A percentile compares a stretch with the other conserved stretches of the same genome.
Evolutionary conservation across 2,797 vertebrate genomes (phyloP).

Genomic region (Nannoperca obscura): DNA sequence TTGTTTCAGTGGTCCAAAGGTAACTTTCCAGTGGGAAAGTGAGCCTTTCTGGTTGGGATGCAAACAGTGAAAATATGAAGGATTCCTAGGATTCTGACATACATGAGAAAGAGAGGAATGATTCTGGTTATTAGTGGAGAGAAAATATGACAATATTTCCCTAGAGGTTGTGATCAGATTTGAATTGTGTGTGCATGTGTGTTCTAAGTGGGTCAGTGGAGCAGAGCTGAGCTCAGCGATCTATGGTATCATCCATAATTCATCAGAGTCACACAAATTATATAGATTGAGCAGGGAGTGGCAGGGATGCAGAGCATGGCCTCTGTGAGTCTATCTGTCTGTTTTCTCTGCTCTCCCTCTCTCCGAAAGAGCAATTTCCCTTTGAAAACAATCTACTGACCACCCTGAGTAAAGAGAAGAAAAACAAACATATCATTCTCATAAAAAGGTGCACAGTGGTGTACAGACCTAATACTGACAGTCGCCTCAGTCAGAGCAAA

Average conservation of each 20-base stretch:
- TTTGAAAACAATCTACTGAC: constrained; percentile 57
- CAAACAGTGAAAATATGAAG: constrained; percentile 6
- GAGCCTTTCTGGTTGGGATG: constrained; percentile 8
- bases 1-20: neutral
- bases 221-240: constrained; percentile 78
- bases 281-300: constrained; percentile 72
- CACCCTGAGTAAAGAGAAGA: constrained; percentile 15
- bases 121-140: constrained; percentile 46
- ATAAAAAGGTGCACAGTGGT: constrained; percentile 21
- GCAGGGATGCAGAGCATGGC: constrained; percentile 59
- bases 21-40: neutral
- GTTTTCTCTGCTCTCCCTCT: constrained; percentile 26
- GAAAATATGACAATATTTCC: constrained; percentile 63
- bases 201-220: constrained; percentile 81
- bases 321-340: constrained; percentile 39
- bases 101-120: constrained; percentile 33
- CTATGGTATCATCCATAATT: constrained; percentile 83
- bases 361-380: constrained; percentile 62
- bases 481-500: neutral
- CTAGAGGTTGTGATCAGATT: constrained; percentile 61
- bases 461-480: constrained; percentile 11
- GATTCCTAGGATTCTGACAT: constrained; percentile 43
- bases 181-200: constrained; percentile 61
- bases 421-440: constrained; percentile 37
- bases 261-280: constrained; percentile 67